A percentile compares a stretch with the other conserved stretches of the same genome.
Conservation (phyloP, 2,797 vertebrate species). For the Diceros bicornis region DNA sequence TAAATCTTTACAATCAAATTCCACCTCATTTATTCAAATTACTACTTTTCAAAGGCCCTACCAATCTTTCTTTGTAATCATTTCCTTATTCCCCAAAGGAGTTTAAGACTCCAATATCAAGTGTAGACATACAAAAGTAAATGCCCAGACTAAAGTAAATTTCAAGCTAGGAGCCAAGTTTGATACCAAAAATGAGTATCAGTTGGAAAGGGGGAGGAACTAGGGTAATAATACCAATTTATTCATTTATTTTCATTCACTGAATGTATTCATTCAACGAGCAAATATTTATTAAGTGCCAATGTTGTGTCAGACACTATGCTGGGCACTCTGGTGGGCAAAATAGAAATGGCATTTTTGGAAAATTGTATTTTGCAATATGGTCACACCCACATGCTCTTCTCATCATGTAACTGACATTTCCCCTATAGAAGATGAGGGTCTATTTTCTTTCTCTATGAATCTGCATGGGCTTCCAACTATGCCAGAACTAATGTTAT, state of each 20-base stretch:
- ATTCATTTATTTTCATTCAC: background rate
- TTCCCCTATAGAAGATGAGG: background rate
- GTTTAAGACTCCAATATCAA: background rate
- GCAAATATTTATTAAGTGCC: slow-evolving; percentile 11
- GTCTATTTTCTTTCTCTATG: background rate
- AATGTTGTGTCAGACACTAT: background rate
- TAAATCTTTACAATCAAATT: slow-evolving; percentile 77
- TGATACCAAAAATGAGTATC: background rate
- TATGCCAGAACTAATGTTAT: background rate
- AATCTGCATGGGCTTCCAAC: background rate
- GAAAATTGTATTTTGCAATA: background rate
- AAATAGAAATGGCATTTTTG: background rate
- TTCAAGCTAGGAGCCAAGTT: slow-evolving; percentile 13
- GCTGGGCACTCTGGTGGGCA: background rate
- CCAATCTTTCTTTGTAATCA: slow-evolving; percentile 55
- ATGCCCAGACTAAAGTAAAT: background rate
- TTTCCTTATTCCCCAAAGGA: slow-evolving; percentile 61
- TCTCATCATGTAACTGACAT: background rate
- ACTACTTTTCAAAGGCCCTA: slow-evolving; percentile 56
- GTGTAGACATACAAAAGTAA: slow-evolving; percentile 38
- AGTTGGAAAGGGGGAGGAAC: background rate
- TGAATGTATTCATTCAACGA: background rate
- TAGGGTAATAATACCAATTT: background rate
- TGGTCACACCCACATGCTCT: background rate
- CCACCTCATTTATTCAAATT: slow-evolving; percentile 78